phyloP scores from a whole-genome alignment of 1,140 invertebrate species.

The Archivesica marissinica region DNA sequence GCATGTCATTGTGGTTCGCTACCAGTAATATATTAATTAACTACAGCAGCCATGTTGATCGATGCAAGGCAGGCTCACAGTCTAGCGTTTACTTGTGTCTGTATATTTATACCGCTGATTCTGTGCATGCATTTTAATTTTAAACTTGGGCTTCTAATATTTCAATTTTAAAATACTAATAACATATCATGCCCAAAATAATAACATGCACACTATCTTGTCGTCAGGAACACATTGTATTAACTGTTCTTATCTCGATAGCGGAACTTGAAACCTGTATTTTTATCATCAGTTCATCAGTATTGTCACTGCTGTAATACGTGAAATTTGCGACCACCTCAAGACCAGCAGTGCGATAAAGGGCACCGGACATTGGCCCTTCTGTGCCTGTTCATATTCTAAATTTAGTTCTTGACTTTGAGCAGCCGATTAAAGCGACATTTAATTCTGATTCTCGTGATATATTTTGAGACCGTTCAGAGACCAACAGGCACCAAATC shows the following conservation, averaged over 20 bases:
- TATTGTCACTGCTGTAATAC: background rate
- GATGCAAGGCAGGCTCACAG: too few species aligned
- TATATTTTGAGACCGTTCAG: background rate
- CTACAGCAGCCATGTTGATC: too few species aligned
- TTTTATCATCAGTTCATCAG: too few species aligned
- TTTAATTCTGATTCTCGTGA: slow-evolving; percentile 6
- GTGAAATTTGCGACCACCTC: background rate
- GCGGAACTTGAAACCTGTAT: slow-evolving; percentile 2
- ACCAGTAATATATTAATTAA: too few species aligned
- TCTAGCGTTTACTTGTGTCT: too few species aligned
- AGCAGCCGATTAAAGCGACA: background rate
- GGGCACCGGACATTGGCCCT: background rate
- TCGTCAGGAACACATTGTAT: background rate
- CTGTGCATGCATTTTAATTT: too few species aligned
- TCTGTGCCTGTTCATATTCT: background rate
- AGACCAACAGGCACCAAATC: background rate
- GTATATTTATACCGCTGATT: too few species aligned
- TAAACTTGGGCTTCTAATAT: background rate
- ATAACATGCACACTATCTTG: background rate
- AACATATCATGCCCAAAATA: background rate
- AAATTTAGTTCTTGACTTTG: background rate
- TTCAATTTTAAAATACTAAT: background rate
- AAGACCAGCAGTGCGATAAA: background rate
- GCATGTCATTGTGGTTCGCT: too few species aligned
- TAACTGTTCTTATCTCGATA: background rate